Percentiles rank a stretch among this genome's conserved stretches.
Evolutionary conservation across 1,140 invertebrate genomes (phyloP).

Genomic region (Calliopsis andreniformis): DNA sequence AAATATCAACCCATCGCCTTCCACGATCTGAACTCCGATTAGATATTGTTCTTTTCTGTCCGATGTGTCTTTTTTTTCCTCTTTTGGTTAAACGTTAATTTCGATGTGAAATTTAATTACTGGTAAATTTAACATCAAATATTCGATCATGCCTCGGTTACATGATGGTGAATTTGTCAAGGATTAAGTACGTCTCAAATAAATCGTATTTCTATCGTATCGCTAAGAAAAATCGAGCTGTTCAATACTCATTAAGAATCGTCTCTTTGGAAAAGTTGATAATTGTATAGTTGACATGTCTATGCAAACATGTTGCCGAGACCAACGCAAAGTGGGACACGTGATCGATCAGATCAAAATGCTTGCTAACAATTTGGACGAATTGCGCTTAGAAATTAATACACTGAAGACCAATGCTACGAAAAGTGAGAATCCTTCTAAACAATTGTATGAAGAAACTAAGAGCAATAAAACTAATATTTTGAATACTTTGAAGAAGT

Average conservation of each 20-base stretch:
- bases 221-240: no score
- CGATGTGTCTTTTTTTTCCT: neutral
- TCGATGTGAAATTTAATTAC: conserved; percentile 7
- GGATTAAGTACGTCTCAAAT: neutral
- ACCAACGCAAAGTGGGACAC: conserved; percentile 34
- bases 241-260: neutral
- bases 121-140: no score
- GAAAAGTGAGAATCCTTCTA: neutral
- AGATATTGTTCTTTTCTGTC: conserved; percentile 7
- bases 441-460: neutral
- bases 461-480: neutral
- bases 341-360: conserved; percentile 44
- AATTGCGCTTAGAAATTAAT: conserved; percentile 37
- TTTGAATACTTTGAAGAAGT: conserved; percentile 26
- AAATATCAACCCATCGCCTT: neutral
- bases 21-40: conserved; percentile 6
- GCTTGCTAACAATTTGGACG: conserved; percentile 40
- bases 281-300: conserved; percentile 12
- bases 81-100: conserved; percentile 16
- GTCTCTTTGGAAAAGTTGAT: neutral
- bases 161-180: no score
- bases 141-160: no score
- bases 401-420: neutral
- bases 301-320: conserved; percentile 3
- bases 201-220: neutral